Evolutionary conservation across 2,113 vertebrate species (phyloP).

Genomic region (Campylomormyrus numenius): DNA sequence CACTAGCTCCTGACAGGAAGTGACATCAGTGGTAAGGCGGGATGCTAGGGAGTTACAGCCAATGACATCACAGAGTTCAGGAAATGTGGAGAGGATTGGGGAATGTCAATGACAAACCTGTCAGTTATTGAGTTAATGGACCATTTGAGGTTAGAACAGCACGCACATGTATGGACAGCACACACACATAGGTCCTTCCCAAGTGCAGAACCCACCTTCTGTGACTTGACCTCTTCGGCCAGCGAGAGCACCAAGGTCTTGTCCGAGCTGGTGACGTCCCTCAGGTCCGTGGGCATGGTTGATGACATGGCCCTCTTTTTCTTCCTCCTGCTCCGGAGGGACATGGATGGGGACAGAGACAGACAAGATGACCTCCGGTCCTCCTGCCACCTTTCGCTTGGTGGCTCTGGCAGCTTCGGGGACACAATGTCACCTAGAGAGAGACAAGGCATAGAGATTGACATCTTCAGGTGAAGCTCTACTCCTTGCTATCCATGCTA

Average conservation of each 20-base stretch:
- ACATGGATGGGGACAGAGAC: conserved; percentile 10
- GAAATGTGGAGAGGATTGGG: neutral
- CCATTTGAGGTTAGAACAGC: neutral
- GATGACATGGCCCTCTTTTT: conserved; percentile 53
- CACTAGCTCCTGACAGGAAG: conserved; percentile 72
- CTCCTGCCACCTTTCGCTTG: neutral
- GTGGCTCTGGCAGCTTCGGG: neutral
- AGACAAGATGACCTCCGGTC: neutral
- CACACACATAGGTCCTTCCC: neutral
- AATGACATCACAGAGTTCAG: neutral
- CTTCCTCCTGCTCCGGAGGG: conserved; percentile 40
- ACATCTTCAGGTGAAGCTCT: neutral
- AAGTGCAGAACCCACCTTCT: conserved; percentile 69
- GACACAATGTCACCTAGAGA: neutral
- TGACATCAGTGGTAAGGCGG: neutral
- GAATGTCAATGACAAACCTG: neutral
- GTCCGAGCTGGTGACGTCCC: conserved; percentile 50
- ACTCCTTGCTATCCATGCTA: neutral
- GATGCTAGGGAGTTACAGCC: neutral
- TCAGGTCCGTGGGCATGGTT: conserved; percentile 47
- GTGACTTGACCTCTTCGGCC: conserved; percentile 74
- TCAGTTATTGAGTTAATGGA: neutral
- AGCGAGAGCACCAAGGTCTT: conserved; percentile 58
- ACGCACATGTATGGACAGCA: neutral
- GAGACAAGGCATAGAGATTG: neutral